phyloP scores from a whole-genome alignment of 2,888 invertebrate genomes.

The Diachrysia chrysitis region DNA sequence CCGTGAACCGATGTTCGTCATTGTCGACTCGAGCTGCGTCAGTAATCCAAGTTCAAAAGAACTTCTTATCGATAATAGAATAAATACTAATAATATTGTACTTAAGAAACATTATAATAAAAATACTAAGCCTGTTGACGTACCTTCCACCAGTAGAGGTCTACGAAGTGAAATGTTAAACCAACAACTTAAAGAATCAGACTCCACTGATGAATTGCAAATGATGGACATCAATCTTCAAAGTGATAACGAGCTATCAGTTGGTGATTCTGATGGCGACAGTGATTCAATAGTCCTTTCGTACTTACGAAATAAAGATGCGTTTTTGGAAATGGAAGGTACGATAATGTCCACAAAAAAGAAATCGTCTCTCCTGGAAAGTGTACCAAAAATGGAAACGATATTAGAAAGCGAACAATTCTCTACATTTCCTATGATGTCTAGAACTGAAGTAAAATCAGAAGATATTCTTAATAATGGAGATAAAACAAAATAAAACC shows the following conservation, averaged over 20 bases:
- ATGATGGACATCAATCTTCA: constrained; percentile 73
- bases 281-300: constrained; percentile 72
- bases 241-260: constrained; percentile 68
- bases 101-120: constrained; percentile 59
- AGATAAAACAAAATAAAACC: constrained; percentile 23
- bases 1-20: constrained; percentile 69
- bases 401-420: constrained; percentile 73
- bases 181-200: constrained; percentile 55
- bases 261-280: constrained; percentile 62
- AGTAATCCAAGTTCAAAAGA: constrained; percentile 70
- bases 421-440: constrained; percentile 53
- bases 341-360: constrained; percentile 66
- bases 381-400: constrained; percentile 77
- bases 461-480: constrained; percentile 41
- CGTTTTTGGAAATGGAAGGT: constrained; percentile 61
- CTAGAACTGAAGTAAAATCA: constrained; percentile 36
- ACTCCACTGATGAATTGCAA: constrained; percentile 68
- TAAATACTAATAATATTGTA: constrained; percentile 49
- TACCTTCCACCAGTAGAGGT: constrained; percentile 70
- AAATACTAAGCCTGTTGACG: constrained; percentile 58
- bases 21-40: constrained; percentile 68
- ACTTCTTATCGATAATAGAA: constrained; percentile 61
- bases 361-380: constrained; percentile 70
- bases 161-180: constrained; percentile 37
- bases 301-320: constrained; percentile 70